phyloP scores from a whole-genome alignment of 64 coral and sea anemone species.

The Exaiptasia diaphana region DNA sequence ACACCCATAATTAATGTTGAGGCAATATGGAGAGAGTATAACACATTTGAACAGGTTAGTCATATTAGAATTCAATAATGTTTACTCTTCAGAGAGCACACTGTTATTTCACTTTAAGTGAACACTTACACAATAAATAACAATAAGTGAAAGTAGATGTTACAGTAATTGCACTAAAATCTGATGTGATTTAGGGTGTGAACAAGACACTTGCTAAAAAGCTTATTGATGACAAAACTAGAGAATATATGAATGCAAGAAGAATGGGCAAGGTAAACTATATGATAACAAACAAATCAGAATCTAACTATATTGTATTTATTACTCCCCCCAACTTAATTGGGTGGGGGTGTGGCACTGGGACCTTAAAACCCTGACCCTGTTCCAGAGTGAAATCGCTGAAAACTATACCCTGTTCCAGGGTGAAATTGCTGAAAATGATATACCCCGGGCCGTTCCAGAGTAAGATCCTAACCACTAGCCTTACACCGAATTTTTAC shows the following conservation, averaged over 20 bases:
- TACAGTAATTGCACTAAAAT: no score
- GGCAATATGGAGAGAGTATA: constrained; percentile 96
- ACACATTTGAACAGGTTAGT: constrained; percentile 87
- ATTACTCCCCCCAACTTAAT: not conserved
- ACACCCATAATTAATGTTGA: constrained; percentile 88
- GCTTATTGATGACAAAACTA: constrained; percentile 93
- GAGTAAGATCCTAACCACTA: no score
- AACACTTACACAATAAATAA: not conserved
- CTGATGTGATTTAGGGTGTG: constrained; percentile 53
- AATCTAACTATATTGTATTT: not conserved
- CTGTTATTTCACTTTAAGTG: not conserved
- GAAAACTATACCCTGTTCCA: no score
- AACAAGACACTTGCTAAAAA: constrained; percentile 94
- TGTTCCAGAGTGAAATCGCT: no score
- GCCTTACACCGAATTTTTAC: no score
- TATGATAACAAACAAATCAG: not conserved
- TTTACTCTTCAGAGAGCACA: no score
- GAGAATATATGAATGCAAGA: constrained; percentile 99
- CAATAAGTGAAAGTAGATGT: no score
- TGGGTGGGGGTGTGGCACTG: no score
- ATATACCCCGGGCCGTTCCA: no score
- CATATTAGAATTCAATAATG: not conserved
- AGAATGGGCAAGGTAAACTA: constrained; percentile 74
- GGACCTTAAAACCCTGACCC: no score
- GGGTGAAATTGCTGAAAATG: no score